Conservation (phyloP, 2,113 vertebrate species). For the Oncorhynchus nerka region DNA sequence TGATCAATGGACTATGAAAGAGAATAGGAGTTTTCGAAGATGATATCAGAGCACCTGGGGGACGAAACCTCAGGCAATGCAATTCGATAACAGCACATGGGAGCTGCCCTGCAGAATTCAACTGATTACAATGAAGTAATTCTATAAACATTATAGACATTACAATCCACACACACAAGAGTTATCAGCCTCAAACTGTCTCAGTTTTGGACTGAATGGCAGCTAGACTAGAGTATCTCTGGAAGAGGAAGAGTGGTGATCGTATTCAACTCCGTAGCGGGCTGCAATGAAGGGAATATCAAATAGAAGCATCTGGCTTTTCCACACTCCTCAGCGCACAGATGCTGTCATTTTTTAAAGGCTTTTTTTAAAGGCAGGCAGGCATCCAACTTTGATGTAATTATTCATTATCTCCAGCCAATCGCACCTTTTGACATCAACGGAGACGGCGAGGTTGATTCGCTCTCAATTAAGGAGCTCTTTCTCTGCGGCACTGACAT, state of each 20-base stretch:
- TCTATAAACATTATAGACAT: background rate
- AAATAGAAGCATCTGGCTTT: conserved; percentile 56
- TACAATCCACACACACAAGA: background rate
- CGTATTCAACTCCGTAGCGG: conserved; percentile 31
- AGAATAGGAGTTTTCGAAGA: conserved; percentile 46
- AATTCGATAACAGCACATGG: conserved; percentile 11
- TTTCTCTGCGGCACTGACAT: conserved; percentile 55
- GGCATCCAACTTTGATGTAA: conserved; percentile 51
- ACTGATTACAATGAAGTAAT: conserved; percentile 13
- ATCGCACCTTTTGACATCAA: conserved; percentile 68
- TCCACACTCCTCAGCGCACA: conserved; percentile 29
- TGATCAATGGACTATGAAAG: conserved; percentile 56
- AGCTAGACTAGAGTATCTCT: background rate
- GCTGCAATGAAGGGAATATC: conserved; percentile 34
- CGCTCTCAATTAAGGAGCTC: conserved; percentile 60
- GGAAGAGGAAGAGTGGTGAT: conserved; percentile 1
- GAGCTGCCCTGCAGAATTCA: conserved; percentile 13
- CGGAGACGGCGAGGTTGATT: conserved; percentile 58
- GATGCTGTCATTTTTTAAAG: background rate
- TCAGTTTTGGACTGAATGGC: conserved; percentile 2
- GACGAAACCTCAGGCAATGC: conserved; percentile 31
- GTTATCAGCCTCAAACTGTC: conserved; percentile 18
- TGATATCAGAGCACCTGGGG: conserved; percentile 35
- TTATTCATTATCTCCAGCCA: conserved; percentile 66
- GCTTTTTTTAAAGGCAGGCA: background rate